Conservation (phyloP, 2,797 vertebrate species). For the Pachyuromys duprasi region DNA sequence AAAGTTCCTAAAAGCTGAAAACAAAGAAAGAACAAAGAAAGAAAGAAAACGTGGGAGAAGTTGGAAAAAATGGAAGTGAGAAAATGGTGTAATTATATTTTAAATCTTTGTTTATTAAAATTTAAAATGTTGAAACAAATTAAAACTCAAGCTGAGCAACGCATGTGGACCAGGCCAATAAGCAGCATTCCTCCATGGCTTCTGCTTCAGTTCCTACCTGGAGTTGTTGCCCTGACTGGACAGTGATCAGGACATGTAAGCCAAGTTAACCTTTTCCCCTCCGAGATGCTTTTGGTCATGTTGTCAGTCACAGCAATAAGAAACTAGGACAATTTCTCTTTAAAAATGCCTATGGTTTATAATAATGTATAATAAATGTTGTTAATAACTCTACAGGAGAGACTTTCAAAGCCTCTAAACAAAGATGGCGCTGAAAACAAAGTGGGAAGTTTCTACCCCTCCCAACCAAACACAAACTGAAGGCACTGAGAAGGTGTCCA, state of each 20-base stretch:
- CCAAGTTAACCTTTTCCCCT: neutral
- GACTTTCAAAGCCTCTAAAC: neutral
- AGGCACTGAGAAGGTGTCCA: neutral
- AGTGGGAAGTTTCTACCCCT: neutral
- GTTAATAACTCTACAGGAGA: neutral
- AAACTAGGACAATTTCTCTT: neutral
- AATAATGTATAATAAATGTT: neutral
- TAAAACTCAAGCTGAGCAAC: neutral
- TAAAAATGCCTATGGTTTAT: neutral
- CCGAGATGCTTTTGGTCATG: neutral
- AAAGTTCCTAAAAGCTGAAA: too few species aligned
- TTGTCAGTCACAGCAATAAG: neutral
- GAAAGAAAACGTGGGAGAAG: neutral
- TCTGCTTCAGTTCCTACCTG: neutral
- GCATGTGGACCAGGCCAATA: neutral
- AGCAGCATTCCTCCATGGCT: neutral
- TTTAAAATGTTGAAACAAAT: neutral
- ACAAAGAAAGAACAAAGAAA: neutral
- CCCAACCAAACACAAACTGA: neutral
- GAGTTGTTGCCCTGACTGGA: neutral
- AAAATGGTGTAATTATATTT: neutral
- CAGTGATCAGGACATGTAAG: neutral
- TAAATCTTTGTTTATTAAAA: neutral
- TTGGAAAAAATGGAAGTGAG: neutral
- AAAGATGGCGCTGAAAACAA: neutral